Conservation (phyloP, 2,888 invertebrate genomes). For the Helobdella robusta region DNA sequence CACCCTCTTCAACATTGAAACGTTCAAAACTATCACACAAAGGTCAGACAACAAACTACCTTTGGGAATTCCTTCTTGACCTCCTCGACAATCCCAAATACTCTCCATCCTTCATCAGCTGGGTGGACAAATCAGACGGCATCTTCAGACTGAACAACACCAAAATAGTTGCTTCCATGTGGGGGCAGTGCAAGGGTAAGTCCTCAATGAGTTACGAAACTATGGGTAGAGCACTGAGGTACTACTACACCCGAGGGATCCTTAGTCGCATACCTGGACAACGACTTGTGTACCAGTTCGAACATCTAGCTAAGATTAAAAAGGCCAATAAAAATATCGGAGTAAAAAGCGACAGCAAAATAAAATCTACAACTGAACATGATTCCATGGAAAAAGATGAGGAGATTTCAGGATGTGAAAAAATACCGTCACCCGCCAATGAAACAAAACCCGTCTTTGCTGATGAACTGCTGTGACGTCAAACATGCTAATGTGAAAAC, state of each 20-base stretch:
- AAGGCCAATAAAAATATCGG: too few relatives aligned
- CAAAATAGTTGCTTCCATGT: slow-evolving; percentile 24
- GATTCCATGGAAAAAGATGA: too few relatives aligned
- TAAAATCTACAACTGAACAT: too few relatives aligned
- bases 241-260: slow-evolving; percentile 24
- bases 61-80: slow-evolving; percentile 28
- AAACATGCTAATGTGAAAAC: too few relatives aligned
- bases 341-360: too few relatives aligned
- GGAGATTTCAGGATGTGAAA: too few relatives aligned
- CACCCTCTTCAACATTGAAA: background rate
- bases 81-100: slow-evolving; percentile 17
- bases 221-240: slow-evolving; percentile 27
- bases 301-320: background rate
- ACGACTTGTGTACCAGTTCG: slow-evolving; percentile 23
- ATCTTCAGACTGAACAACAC: slow-evolving; percentile 24
- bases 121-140: slow-evolving; percentile 24
- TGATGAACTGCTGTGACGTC: too few relatives aligned
- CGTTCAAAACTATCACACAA: background rate
- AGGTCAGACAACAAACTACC: slow-evolving; percentile 9
- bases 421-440: too few relatives aligned
- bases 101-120: slow-evolving; percentile 9
- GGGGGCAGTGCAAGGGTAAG: slow-evolving; percentile 25
- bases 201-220: slow-evolving; percentile 26
- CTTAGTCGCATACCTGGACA: slow-evolving; percentile 16
- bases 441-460: too few relatives aligned